phyloP scores from a whole-genome alignment of 2,113 vertebrate genomes.

The Mobula hypostoma region DNA sequence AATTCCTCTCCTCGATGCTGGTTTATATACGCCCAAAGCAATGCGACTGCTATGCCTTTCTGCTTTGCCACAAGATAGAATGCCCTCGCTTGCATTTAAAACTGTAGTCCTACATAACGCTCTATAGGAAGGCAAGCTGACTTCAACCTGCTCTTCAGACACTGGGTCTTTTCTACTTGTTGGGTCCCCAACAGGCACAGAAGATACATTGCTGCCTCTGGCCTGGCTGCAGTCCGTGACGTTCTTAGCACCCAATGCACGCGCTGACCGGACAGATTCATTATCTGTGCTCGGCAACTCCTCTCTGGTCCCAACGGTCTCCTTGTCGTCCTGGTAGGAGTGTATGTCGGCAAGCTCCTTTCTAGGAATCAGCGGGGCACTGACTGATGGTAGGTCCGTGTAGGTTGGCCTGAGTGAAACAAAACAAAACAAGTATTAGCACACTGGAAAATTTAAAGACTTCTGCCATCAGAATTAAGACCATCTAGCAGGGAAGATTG shows the following conservation, averaged over 20 bases:
- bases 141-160: not conserved
- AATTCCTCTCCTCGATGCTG: not conserved
- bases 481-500: not conserved
- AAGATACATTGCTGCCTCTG: not conserved
- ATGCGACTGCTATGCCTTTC: not conserved
- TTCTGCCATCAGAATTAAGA: not conserved
- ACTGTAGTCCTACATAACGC: not conserved
- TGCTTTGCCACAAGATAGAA: not conserved
- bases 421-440: not conserved
- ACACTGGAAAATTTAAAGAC: not conserved
- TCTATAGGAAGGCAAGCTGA: not conserved
- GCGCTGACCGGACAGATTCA: conserved; percentile 40
- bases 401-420: conserved; percentile 62
- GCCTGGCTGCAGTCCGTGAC: not conserved
- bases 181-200: not conserved
- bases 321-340: conserved; percentile 49
- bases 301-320: conserved; percentile 46
- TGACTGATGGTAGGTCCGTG: conserved; percentile 60
- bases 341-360: conserved; percentile 51
- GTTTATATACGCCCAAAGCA: not conserved
- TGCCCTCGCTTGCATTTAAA: not conserved
- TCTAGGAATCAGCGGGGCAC: conserved; percentile 50
- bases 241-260: not conserved
- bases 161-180: not conserved
- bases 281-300: conserved; percentile 52